Evolutionary conservation across 2,797 vertebrate genomes (phyloP).

Genomic region (Furcifer pardalis): DNA sequence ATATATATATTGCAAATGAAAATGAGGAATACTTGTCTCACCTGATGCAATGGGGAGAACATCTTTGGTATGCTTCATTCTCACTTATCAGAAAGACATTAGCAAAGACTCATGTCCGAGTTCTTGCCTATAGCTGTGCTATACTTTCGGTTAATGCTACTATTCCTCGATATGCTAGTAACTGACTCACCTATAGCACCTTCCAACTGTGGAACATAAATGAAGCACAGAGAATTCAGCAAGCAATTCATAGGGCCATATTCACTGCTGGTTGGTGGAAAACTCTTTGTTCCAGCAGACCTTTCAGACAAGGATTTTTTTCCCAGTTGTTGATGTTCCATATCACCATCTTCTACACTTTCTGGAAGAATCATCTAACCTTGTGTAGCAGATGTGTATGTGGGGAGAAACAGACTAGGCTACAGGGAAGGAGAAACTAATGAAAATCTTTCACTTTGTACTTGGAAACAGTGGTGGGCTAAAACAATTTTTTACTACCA

Average conservation of each 20-base stretch:
- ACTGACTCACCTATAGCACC: not conserved
- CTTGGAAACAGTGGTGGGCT: too few relatives aligned
- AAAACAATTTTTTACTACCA: too few relatives aligned
- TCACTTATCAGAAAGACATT: too few relatives aligned
- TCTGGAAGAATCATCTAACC: not conserved
- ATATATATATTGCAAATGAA: too few relatives aligned
- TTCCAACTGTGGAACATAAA: not conserved
- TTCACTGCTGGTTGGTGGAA: not conserved
- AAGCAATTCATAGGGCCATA: not conserved
- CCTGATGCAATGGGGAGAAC: too few relatives aligned
- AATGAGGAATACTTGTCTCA: too few relatives aligned
- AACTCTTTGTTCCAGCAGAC: not conserved
- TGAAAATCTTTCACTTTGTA: not conserved
- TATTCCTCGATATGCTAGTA: not conserved
- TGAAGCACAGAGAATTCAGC: not conserved
- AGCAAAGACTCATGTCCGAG: too few relatives aligned
- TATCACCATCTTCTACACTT: not conserved
- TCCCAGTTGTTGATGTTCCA: not conserved
- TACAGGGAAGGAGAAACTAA: not conserved
- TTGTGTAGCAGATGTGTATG: not conserved
- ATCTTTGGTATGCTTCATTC: too few relatives aligned
- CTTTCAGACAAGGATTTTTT: not conserved
- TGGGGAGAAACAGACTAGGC: not conserved
- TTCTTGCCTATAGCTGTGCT: too few relatives aligned
- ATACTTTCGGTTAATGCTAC: not conserved